Evolutionary conservation across 2,113 vertebrate genomes (phyloP).

Genomic region (Ginglymostoma cirratum): DNA sequence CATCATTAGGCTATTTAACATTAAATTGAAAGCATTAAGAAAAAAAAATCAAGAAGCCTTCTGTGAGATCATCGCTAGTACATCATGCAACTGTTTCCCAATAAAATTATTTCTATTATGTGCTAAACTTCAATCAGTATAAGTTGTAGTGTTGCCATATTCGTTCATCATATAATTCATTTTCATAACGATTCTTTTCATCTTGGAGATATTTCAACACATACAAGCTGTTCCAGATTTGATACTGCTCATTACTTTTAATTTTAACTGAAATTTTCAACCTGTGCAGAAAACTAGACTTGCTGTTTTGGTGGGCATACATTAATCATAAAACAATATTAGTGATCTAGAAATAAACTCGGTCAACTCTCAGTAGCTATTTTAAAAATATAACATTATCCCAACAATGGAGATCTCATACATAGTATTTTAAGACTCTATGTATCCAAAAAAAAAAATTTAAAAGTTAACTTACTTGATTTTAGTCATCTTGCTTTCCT

Average conservation of each 20-base stretch:
- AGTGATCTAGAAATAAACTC: background rate
- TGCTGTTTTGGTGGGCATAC: no score
- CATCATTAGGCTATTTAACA: background rate
- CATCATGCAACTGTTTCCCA: background rate
- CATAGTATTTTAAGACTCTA: no score
- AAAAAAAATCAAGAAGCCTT: slow-evolving; percentile 12
- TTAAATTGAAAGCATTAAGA: background rate
- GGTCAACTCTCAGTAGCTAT: background rate
- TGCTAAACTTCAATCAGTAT: slow-evolving; percentile 9
- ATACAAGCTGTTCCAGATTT: background rate
- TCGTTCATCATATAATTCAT: slow-evolving; percentile 3
- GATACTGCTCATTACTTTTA: background rate
- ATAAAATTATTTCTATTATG: slow-evolving; percentile 5
- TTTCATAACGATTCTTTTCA: background rate
- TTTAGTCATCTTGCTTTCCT: background rate
- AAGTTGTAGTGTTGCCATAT: slow-evolving; percentile 7
- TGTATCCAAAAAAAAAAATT: background rate
- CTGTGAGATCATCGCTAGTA: background rate
- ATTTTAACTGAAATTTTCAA: background rate
- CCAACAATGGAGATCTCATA: background rate
- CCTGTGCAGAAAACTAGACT: background rate
- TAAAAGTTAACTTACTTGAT: background rate
- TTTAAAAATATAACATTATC: background rate
- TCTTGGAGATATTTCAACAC: slow-evolving; percentile 10
- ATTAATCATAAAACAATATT: background rate